These are phyloP conservation scores for Epizoanthus illoricatus DNA, from an alignment of 92 coral and sea anemone species.

Conservation along the genomic window DNA sequence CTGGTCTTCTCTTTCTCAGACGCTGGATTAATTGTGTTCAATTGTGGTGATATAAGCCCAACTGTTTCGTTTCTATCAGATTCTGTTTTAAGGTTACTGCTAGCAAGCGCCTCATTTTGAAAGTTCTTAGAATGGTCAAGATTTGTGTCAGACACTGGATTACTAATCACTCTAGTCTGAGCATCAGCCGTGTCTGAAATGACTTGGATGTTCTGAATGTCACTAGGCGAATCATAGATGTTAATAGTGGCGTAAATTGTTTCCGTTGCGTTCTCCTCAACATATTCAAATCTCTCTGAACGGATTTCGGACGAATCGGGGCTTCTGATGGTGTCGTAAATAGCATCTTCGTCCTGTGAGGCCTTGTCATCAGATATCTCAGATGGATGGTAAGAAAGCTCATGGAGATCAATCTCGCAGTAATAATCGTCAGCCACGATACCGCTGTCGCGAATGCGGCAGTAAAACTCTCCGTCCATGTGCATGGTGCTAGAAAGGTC, in stretches of 20 bases:
- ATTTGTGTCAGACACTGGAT: background rate
- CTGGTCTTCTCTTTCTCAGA: background rate
- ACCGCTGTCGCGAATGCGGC: conserved; percentile 30
- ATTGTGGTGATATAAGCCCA: background rate
- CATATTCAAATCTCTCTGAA: background rate
- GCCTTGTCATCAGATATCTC: background rate
- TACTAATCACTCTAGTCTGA: background rate
- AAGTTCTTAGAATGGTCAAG: background rate
- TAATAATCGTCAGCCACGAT: conserved; percentile 17
- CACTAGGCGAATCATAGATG: conserved; percentile 18
- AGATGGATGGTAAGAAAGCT: background rate
- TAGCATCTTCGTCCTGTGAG: background rate
- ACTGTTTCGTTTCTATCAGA: background rate
- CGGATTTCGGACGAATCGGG: background rate
- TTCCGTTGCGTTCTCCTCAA: too few relatives aligned
- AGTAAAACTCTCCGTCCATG: background rate
- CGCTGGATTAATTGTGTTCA: background rate
- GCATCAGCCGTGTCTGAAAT: background rate
- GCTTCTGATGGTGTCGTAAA: conserved; percentile 21
- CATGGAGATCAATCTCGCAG: conserved; percentile 9
- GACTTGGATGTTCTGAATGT: conserved; percentile 5
- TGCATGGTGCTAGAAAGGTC: background rate
- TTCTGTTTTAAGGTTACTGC: background rate
- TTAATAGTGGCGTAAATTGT: conserved; percentile 5
- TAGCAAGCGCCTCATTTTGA: background rate